These are phyloP conservation scores for Endotricha flammealis DNA, from an alignment of 2,888 invertebrate species.

Conservation along the genomic window DNA sequence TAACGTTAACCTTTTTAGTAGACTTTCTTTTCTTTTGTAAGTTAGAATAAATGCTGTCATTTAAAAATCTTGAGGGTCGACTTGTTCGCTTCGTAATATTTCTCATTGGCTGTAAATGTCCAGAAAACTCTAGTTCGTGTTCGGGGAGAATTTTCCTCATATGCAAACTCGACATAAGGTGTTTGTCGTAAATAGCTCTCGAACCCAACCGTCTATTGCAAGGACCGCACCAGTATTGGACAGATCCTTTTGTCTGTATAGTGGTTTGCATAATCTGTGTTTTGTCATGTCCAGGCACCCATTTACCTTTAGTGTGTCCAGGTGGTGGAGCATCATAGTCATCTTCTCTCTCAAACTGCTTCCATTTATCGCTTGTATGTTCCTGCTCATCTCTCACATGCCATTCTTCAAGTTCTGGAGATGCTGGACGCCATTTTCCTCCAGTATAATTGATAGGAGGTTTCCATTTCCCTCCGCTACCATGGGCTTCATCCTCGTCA, in stretches of 20 bases:
- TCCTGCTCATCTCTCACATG: conserved; percentile 64
- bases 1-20: conserved; percentile 27
- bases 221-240: conserved; percentile 88
- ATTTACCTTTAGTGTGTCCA: conserved; percentile 87
- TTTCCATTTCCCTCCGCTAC: conserved; percentile 86
- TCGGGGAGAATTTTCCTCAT: conserved; percentile 81
- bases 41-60: conserved; percentile 46
- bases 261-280: conserved; percentile 75
- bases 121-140: conserved; percentile 82
- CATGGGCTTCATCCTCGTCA: conserved; percentile 65
- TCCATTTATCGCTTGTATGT: conserved; percentile 83
- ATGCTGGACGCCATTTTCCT: conserved; percentile 67
- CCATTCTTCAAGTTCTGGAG: conserved; percentile 78
- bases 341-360: conserved; percentile 71
- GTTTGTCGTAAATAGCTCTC: conserved; percentile 85
- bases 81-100: conserved; percentile 41
- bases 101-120: conserved; percentile 55
- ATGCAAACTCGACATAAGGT: conserved; percentile 86
- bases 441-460: conserved; percentile 76
- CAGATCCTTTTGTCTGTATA: conserved; percentile 68
- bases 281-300: conserved; percentile 84
- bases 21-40: conserved; percentile 35
- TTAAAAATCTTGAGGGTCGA: conserved; percentile 53
- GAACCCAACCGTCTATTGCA: conserved; percentile 88
- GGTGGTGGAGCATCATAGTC: conserved; percentile 81